Evolutionary conservation across 1,140 invertebrate species (phyloP), one percentile per base, ranked within the genome.

Genomic region (Drosophila santomea): DNA sequence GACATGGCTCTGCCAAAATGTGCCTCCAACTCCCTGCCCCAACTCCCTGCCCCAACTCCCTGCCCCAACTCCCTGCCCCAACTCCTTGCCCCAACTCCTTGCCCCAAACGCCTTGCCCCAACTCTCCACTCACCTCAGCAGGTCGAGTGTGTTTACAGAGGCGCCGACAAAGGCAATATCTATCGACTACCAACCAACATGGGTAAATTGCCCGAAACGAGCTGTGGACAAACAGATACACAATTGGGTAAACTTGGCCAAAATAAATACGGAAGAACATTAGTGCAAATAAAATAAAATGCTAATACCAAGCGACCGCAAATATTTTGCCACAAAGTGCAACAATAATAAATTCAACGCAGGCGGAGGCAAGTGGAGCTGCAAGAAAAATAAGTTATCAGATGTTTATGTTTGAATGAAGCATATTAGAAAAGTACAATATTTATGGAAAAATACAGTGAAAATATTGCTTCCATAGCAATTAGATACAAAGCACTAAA

Each of bases 221-320:
- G 67, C 69, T 50, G 64, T 71, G 67, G 55, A 58, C 75, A 61
- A 68, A 77, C 56, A 77, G 57, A 80, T 71, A 80, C 66, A 57
- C 77, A 52, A 45, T 61, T 68, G 64, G 64, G 60, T 54, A 77
- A 76, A 73, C 64, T 72, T 72, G 69, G 23, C n/a, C 62, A 51
- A 48, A 67, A 52, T 50, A 78, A 78, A 73, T 38, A 68, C 47
- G 67, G 41, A 38, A 52, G 54, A 62, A 57, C 52, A 74, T 61
- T 72, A 71, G 82, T 55, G 44, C 66, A 73, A 76, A 77, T 52
- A 59, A 73, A 84, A 80, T 69, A 80, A 85, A 84, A 84, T 84
- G 77, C 69, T 64, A 84, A 85, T 85, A 32, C 28, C 1, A 63
- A 45, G 57, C 35, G 45, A 50, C 64, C 72, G 47, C 71, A 84